These are phyloP conservation scores for Sylvilagus floridanus DNA, from an alignment of 2,797 vertebrate genomes.

Conservation along the genomic window DNA sequence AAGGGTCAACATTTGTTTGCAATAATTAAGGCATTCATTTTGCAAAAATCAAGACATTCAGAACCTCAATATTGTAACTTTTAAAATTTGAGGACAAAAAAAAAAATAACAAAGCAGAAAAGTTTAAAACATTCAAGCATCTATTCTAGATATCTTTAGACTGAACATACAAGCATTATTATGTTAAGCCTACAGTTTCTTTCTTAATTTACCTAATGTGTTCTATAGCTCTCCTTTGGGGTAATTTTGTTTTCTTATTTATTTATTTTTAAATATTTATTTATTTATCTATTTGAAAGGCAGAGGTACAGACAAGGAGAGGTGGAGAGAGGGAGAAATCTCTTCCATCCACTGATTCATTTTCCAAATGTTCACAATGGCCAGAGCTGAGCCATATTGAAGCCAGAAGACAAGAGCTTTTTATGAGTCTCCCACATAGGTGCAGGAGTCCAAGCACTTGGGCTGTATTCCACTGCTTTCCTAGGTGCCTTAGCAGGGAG, in stretches of 20 bases:
- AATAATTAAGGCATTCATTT: conserved; percentile 24
- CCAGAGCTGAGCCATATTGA: too few species aligned
- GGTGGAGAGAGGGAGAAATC: too few species aligned
- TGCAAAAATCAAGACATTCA: conserved; percentile 20
- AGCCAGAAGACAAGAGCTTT: too few species aligned
- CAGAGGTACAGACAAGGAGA: too few species aligned
- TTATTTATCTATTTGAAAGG: too few species aligned
- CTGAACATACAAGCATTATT: not conserved
- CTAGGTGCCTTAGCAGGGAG: too few species aligned
- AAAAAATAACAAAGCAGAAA: conserved; percentile 22
- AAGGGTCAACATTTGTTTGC: conserved; percentile 5
- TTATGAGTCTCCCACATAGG: too few species aligned
- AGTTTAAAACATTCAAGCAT: not conserved
- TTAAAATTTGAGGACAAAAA: not conserved
- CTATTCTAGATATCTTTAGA: not conserved
- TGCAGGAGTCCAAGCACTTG: too few species aligned
- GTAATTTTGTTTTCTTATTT: not conserved
- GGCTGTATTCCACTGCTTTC: too few species aligned
- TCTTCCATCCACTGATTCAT: too few species aligned
- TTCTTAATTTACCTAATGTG: conserved; percentile 56
- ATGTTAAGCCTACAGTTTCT: not conserved
- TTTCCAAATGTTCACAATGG: too few species aligned
- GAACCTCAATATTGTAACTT: not conserved
- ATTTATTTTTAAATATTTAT: too few species aligned
- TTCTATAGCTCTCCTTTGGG: not conserved